Percentiles rank a stretch among this genome's conserved stretches.
These are phyloP conservation scores for Aphrophora alni DNA, from an alignment of 2,888 invertebrate species.

Conservation along the genomic window DNA sequence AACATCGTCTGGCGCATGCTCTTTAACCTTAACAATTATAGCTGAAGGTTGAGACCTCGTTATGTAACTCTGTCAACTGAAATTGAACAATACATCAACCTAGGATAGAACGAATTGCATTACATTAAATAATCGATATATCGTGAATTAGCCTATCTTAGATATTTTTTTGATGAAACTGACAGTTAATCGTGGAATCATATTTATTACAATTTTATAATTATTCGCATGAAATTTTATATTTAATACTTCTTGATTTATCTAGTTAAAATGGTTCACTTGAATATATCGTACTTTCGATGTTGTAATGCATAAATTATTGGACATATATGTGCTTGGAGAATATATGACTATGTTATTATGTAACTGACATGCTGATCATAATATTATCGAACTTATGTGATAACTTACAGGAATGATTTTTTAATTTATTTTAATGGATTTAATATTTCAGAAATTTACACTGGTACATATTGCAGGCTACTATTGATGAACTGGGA, in stretches of 20 bases:
- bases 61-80: neutral
- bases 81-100: neutral
- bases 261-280: neutral
- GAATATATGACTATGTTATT: too few species aligned
- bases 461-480: too few species aligned
- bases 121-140: neutral
- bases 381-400: too few species aligned
- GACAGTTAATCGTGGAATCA: neutral
- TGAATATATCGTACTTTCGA: neutral
- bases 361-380: too few species aligned
- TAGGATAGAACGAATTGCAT: neutral
- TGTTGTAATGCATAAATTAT: too few species aligned
- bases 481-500: too few species aligned
- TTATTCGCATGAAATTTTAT: neutral
- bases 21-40: neutral
- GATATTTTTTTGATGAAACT: neutral
- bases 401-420: too few species aligned
- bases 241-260: neutral
- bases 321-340: too few species aligned
- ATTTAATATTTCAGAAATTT: too few species aligned
- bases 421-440: too few species aligned
- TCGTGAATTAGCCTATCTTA: neutral
- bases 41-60: neutral
- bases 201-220: neutral
- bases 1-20: neutral